Conservation (phyloP, 2,113 vertebrate species). For the Ochotona princeps region DNA sequence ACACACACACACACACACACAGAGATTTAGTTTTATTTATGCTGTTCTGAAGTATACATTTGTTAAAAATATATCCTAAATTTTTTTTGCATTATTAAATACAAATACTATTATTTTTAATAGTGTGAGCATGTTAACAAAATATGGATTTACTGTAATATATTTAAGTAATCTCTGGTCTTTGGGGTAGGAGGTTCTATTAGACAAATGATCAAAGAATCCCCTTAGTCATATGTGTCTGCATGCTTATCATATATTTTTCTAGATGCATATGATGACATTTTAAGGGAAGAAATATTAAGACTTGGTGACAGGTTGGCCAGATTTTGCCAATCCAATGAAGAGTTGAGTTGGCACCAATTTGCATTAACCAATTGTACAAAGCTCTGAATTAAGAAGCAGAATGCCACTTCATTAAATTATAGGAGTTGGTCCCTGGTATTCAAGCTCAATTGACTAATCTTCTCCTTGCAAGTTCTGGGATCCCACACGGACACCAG, state of each 20-base stretch:
- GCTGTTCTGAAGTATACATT: constrained; percentile 40
- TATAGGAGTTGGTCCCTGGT: background rate
- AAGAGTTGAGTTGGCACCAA: constrained; percentile 7
- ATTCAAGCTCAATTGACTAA: no score
- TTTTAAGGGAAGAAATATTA: constrained; percentile 43
- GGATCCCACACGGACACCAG: no score
- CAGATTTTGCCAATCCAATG: constrained; percentile 11
- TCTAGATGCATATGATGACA: background rate
- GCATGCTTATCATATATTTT: background rate
- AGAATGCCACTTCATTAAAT: constrained; percentile 12
- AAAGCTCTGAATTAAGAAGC: constrained; percentile 33
- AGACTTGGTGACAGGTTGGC: background rate
- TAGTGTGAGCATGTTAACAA: constrained; percentile 12
- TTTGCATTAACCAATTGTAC: constrained; percentile 33
- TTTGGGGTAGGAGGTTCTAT: background rate
- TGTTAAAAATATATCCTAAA: background rate
- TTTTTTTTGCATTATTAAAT: constrained; percentile 1
- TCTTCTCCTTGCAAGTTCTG: no score
- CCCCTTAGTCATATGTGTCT: background rate
- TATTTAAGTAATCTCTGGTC: constrained; percentile 34
- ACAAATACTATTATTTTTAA: background rate
- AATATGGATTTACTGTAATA: background rate
- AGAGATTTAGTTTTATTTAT: constrained; percentile 34
- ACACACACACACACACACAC: background rate
- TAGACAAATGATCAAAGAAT: background rate